Conservation (phyloP, 1,140 invertebrate genomes). For the Zaprionus nigranus region DNA sequence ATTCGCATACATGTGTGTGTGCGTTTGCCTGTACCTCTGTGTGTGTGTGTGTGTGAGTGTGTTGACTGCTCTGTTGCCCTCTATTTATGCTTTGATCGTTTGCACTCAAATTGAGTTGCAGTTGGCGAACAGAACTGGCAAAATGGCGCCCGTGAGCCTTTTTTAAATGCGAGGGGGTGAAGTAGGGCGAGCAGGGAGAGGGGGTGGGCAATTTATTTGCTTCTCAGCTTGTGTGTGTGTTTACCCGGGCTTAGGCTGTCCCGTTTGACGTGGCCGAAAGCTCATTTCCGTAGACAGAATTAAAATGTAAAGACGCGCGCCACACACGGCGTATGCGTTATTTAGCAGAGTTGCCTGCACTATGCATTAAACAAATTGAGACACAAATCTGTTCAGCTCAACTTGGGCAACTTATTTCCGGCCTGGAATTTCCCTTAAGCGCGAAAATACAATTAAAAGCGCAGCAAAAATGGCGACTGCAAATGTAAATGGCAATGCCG, state of each 20-base stretch:
- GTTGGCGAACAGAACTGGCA: conserved; percentile 28
- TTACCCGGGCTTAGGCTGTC: conserved; percentile 33
- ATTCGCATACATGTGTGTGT: conserved; percentile 23
- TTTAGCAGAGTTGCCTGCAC: neutral
- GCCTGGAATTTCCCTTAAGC: conserved; percentile 14
- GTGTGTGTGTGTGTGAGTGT: conserved; percentile 3
- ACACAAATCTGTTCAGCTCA: neutral
- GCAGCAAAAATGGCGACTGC: conserved; percentile 2
- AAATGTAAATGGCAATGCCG: conserved; percentile 18
- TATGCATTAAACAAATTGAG: neutral
- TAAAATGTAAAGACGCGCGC: conserved; percentile 57
- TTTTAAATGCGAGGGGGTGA: conserved; percentile 32
- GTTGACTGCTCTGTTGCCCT: conserved; percentile 20
- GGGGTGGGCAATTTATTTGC: conserved; percentile 41
- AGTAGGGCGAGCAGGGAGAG: conserved; percentile 6
- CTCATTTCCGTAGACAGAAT: conserved; percentile 75
- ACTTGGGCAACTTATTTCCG: neutral
- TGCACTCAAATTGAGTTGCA: conserved; percentile 55
- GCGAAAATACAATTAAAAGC: conserved; percentile 11
- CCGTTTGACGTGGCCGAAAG: conserved; percentile 48
- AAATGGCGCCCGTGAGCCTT: conserved; percentile 46
- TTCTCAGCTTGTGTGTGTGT: conserved; percentile 4
- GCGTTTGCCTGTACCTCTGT: neutral
- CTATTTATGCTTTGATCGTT: conserved; percentile 50
- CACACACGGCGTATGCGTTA: conserved; percentile 30